phyloP scores from a whole-genome alignment of 35 echinoderm and acorn worm species.

The Ophiothrix spiculata region DNA sequence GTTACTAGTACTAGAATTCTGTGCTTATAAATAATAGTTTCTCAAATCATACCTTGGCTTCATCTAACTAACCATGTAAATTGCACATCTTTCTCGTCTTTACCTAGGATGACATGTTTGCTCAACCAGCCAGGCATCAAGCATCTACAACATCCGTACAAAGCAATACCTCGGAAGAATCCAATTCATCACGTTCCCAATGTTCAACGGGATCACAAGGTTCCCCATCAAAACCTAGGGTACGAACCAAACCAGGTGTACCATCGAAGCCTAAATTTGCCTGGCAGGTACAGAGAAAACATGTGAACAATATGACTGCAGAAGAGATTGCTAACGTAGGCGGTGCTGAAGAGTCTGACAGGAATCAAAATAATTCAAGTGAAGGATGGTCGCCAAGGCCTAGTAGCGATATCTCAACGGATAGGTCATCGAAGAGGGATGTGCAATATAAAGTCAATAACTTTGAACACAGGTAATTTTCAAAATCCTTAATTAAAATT shows the following conservation, averaged over 20 bases:
- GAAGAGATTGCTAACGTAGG: slow-evolving; percentile 66
- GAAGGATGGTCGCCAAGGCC: background rate
- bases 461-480: slow-evolving; percentile 61
- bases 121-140: slow-evolving; percentile 9
- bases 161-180: background rate
- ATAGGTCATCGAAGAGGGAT: background rate
- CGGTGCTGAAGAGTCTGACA: slow-evolving; percentile 15
- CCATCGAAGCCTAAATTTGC: slow-evolving; percentile 81
- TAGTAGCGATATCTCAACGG: slow-evolving; percentile 1
- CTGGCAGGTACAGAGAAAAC: slow-evolving; percentile 95
- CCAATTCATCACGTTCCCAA: too few species aligned
- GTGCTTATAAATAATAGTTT: background rate
- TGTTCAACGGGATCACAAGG: too few species aligned
- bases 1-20: background rate
- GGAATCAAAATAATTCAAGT: slow-evolving; percentile 35
- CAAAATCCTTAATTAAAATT: slow-evolving; percentile 73
- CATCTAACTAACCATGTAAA: too few species aligned
- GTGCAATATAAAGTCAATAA: slow-evolving; percentile 42
- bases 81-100: too few species aligned
- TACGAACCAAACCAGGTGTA: too few species aligned
- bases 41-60: background rate
- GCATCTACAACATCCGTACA: background rate
- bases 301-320: slow-evolving; percentile 59
- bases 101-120: slow-evolving; percentile 38
- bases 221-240: too few species aligned